Percentiles rank a stretch among this genome's conserved stretches.
Evolutionary conservation across 2,888 invertebrate species (phyloP).

Genomic region (Calliphora vomitoria): DNA sequence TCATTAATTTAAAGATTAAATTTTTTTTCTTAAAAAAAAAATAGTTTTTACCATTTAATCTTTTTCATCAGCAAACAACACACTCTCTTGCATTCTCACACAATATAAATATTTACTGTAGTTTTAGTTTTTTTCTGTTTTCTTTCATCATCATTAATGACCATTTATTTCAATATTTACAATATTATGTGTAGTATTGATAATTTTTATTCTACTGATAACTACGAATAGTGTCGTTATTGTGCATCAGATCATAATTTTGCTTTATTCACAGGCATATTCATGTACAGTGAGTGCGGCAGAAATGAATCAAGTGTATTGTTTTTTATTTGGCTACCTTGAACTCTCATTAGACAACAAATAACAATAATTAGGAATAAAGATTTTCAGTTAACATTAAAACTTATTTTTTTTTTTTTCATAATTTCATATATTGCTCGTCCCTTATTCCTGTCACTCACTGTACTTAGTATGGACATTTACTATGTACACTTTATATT

Average conservation of each 20-base stretch:
- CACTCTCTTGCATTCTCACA: not conserved
- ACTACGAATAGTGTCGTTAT: constrained; percentile 2
- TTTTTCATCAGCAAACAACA: not conserved
- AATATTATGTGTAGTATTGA: constrained; percentile 55
- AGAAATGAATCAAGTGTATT: not conserved
- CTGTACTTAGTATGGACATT: not conserved
- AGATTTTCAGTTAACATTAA: too few relatives aligned
- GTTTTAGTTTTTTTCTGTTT: constrained; percentile 19
- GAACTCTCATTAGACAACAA: too few relatives aligned
- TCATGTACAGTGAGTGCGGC: constrained; percentile 1
- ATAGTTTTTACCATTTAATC: constrained; percentile 49
- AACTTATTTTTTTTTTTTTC: too few relatives aligned
- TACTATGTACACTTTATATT: not conserved
- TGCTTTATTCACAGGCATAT: constrained; percentile 1
- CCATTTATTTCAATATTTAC: constrained; percentile 61
- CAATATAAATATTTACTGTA: constrained; percentile 34
- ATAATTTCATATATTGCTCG: too few relatives aligned
- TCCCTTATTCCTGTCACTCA: not conserved
- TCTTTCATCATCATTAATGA: constrained; percentile 47
- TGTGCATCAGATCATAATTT: constrained; percentile 21
- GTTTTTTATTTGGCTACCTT: too few relatives aligned
- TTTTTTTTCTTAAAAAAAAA: constrained; percentile 3
- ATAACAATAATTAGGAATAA: too few relatives aligned
- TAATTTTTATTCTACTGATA: constrained; percentile 43
- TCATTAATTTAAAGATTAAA: constrained; percentile 4